Evolutionary conservation across 2,888 invertebrate species (phyloP).

Genomic region (Zhuqinia jingwanae): DNA sequence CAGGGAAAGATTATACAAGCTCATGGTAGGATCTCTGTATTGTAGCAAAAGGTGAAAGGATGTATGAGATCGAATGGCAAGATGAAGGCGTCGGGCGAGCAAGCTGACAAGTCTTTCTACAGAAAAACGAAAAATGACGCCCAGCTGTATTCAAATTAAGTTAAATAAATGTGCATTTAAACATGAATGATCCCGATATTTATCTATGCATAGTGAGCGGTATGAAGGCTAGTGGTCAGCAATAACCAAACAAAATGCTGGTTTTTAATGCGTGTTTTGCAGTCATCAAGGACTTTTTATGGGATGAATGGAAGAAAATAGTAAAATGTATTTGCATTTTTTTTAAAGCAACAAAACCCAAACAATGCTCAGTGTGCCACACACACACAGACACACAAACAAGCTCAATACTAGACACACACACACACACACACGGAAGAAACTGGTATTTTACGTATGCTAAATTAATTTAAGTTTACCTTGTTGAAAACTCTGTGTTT

Average conservation of each 20-base stretch:
- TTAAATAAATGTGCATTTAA: constrained; percentile 26
- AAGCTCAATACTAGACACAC: no score
- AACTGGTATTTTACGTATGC: constrained; percentile 27
- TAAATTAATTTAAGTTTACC: not conserved
- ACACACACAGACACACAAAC: no score
- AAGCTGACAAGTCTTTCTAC: constrained; percentile 1
- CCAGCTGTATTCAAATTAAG: constrained; percentile 43
- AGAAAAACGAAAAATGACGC: constrained; percentile 4
- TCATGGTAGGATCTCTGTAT: no score
- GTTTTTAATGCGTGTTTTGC: constrained; percentile 41
- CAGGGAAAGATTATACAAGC: constrained; percentile 4
- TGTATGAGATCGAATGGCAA: not conserved
- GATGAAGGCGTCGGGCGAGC: not conserved
- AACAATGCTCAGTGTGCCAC: no score
- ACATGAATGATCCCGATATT: constrained; percentile 20
- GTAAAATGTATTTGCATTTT: constrained; percentile 43
- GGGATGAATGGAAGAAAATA: constrained; percentile 21
- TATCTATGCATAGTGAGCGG: not conserved
- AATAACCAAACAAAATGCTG: constrained; percentile 29
- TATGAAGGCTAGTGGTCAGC: not conserved
- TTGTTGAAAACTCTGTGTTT: not conserved
- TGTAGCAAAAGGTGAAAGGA: not conserved
- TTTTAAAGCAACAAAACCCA: constrained; percentile 5
- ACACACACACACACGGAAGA: no score
- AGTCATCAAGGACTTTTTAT: constrained; percentile 25